phyloP scores from a whole-genome alignment of 53 echinoderm and acorn worm species.

The Crossaster papposus region DNA sequence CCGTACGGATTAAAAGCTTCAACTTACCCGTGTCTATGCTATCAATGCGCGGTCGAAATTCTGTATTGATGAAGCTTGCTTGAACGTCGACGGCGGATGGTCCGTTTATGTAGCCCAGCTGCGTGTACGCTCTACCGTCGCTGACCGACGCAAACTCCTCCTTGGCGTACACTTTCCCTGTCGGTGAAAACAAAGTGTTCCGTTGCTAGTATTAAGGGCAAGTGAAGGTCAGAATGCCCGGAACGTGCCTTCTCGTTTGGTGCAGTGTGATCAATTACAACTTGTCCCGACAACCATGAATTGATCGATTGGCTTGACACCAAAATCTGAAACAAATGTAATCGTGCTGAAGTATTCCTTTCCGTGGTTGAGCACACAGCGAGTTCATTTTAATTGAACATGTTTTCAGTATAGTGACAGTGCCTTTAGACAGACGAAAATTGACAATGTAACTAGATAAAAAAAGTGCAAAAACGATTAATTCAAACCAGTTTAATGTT shows the following conservation, averaged over 20 bases:
- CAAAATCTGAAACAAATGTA: too few species aligned
- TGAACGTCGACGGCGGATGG: conserved; percentile 24
- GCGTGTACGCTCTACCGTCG: conserved; percentile 62
- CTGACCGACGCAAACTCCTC: conserved; percentile 5
- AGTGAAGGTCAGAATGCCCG: neutral
- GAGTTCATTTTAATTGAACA: too few species aligned
- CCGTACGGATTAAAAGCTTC: neutral
- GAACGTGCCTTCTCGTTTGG: neutral
- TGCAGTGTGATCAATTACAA: too few species aligned
- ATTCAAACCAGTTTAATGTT: too few species aligned
- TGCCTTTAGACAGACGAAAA: too few species aligned
- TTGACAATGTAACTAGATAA: too few species aligned
- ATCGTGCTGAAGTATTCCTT: too few species aligned
- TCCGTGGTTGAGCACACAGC: too few species aligned
- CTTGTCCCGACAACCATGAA: too few species aligned
- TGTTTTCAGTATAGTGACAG: too few species aligned
- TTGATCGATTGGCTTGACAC: too few species aligned
- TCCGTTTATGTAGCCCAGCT: conserved; percentile 60
- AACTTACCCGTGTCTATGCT: conserved; percentile 2
- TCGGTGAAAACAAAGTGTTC: neutral
- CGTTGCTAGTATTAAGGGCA: neutral
- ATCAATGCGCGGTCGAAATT: neutral
- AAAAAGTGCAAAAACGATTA: too few species aligned
- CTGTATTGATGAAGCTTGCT: neutral
- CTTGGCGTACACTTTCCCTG: conserved; percentile 23